phyloP scores from a whole-genome alignment of 2,113 vertebrate species.

The Cacatua alba region DNA sequence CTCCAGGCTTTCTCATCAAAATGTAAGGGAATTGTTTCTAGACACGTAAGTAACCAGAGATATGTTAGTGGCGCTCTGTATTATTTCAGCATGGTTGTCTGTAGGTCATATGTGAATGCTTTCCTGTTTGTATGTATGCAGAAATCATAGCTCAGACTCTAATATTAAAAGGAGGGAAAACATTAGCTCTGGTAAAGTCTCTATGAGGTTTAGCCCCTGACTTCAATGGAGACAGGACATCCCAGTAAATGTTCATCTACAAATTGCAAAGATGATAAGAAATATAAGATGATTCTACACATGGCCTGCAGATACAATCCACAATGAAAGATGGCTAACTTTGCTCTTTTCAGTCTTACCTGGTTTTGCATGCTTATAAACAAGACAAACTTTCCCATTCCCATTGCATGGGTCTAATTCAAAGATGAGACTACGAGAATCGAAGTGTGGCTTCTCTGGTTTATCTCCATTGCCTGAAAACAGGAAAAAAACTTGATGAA shows the following conservation, averaged over 20 bases:
- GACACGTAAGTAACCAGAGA: background rate
- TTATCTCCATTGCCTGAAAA: constrained; percentile 63
- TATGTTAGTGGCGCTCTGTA: background rate
- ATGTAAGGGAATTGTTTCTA: background rate
- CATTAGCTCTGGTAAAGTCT: background rate
- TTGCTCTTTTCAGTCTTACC: constrained; percentile 71
- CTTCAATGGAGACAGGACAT: background rate
- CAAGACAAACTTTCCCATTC: constrained; percentile 93
- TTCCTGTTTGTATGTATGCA: background rate
- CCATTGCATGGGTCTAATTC: constrained; percentile 91
- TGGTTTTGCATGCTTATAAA: constrained; percentile 87
- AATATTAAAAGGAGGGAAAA: background rate
- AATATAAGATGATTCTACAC: background rate
- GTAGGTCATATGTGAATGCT: background rate
- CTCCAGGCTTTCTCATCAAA: background rate
- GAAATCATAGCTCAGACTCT: background rate
- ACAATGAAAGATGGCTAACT: background rate
- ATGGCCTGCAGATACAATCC: background rate
- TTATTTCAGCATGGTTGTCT: background rate
- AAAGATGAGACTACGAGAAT: constrained; percentile 88
- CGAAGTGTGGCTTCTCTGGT: constrained; percentile 86
- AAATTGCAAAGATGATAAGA: background rate
- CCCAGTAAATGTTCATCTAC: background rate
- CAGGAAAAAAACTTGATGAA: background rate
- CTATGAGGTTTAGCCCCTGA: background rate